Conservation (phyloP, 1,140 invertebrate genomes). For the Halictus rubicundus region DNA sequence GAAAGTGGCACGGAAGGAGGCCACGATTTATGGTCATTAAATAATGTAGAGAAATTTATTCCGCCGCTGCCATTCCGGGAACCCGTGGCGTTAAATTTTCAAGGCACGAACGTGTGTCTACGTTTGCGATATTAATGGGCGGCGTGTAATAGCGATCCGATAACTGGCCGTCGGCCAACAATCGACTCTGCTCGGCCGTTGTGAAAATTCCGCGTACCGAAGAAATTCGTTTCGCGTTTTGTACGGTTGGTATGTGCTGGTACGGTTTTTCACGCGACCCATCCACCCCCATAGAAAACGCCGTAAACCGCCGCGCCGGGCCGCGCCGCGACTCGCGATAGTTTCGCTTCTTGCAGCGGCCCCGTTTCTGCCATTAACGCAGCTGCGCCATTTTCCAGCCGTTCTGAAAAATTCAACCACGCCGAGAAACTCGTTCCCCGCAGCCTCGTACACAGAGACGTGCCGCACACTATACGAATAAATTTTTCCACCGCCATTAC, state of each 20-base stretch:
- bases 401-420: slow-evolving; percentile 21
- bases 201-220: slow-evolving; percentile 17
- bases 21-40: slow-evolving; percentile 49
- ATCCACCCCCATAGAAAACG: neutral
- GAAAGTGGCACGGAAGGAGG: slow-evolving; percentile 45
- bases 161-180: slow-evolving; percentile 44
- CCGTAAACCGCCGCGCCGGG: neutral
- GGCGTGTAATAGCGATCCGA: slow-evolving; percentile 40
- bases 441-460: no score
- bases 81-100: slow-evolving; percentile 34
- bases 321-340: no score
- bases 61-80: slow-evolving; percentile 32
- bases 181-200: slow-evolving; percentile 13
- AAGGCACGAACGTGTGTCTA: slow-evolving; percentile 43
- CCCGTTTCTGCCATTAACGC: neutral
- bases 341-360: neutral
- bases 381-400: neutral
- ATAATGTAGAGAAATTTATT: slow-evolving; percentile 52
- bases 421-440: neutral
- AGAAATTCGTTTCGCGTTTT: neutral
- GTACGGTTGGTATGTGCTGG: neutral
- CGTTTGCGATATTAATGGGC: slow-evolving; percentile 52
- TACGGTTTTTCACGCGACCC: slow-evolving; percentile 11
- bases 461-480: neutral
- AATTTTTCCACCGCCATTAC: slow-evolving; percentile 9